Evolutionary conservation across 2,797 vertebrate species (phyloP).

Genomic region (Leptatherina wallacei): DNA sequence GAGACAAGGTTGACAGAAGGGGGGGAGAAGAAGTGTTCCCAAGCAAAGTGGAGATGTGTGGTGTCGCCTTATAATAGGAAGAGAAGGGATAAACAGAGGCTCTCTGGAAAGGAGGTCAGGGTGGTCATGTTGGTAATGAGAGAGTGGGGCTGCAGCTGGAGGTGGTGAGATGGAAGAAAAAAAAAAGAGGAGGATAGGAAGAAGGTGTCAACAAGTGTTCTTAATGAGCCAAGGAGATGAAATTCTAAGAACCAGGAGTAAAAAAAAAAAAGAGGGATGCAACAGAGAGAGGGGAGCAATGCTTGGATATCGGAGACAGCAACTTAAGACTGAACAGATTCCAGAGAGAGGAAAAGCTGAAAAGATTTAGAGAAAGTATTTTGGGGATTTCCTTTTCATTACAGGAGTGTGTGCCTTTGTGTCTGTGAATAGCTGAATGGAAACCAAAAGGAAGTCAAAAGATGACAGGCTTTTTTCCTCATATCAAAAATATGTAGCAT

Average conservation of each 20-base stretch:
- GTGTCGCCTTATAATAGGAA: conserved; percentile 42
- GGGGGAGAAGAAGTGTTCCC: background rate
- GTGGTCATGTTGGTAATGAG: conserved; percentile 14
- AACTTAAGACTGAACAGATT: background rate
- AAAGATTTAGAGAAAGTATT: background rate
- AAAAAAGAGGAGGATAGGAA: conserved; percentile 25
- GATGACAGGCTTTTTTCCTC: background rate
- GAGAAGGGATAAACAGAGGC: conserved; percentile 46
- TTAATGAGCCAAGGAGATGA: conserved; percentile 66
- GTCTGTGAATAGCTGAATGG: background rate
- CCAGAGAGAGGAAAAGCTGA: background rate
- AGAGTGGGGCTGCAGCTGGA: background rate
- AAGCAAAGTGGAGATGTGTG: conserved; percentile 6
- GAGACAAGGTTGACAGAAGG: background rate
- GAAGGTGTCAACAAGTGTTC: conserved; percentile 61
- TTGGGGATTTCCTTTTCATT: background rate
- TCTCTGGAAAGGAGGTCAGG: conserved; percentile 3
- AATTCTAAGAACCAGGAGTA: background rate
- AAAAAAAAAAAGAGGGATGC: background rate
- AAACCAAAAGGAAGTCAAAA: background rate
- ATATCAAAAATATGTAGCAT: background rate
- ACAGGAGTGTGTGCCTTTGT: conserved; percentile 1
- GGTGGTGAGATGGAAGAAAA: background rate
- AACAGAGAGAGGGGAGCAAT: background rate
- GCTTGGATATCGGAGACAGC: background rate